A percentile compares a stretch with the other conserved stretches of the same genome.
These are phyloP conservation scores for Cryptosula pallasiana DNA, from an alignment of 2,888 invertebrate species.

Conservation along the genomic window DNA sequence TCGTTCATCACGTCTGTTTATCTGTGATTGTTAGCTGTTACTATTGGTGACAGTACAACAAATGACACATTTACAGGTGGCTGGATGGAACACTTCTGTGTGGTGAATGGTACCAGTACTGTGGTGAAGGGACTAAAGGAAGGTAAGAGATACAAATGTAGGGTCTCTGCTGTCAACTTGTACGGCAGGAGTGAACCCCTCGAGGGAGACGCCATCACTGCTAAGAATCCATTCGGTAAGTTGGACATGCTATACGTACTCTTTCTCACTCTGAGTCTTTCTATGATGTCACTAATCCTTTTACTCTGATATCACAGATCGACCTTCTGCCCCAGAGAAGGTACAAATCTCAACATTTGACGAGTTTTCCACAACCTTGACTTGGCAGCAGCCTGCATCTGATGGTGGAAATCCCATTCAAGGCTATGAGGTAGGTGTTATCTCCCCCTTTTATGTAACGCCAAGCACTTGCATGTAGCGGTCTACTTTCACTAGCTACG, in stretches of 20 bases:
- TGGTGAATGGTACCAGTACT: slow-evolving; percentile 65
- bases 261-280: too few species aligned
- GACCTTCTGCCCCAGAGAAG: slow-evolving; percentile 50
- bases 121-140: slow-evolving; percentile 89
- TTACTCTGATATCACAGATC: too few species aligned
- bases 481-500: too few species aligned
- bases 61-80: too few species aligned
- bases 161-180: slow-evolving; percentile 92
- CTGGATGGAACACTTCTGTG: slow-evolving; percentile 5
- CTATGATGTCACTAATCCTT: too few species aligned
- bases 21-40: too few species aligned
- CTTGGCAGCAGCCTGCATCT: slow-evolving; percentile 84
- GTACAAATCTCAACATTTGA: slow-evolving; percentile 74
- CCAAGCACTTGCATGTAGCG: too few species aligned
- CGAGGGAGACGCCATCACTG: slow-evolving; percentile 76
- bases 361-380: slow-evolving; percentile 84
- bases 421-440: slow-evolving; percentile 51
- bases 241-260: too few species aligned
- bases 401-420: slow-evolving; percentile 90
- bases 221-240: slow-evolving; percentile 92
- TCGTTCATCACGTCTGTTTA: too few species aligned
- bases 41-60: too few species aligned
- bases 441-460: slow-evolving; percentile 63
- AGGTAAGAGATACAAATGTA: slow-evolving; percentile 89
- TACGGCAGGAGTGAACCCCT: slow-evolving; percentile 92